Evolutionary conservation across 2,113 vertebrate species (phyloP).

Genomic region (Solea senegalensis): DNA sequence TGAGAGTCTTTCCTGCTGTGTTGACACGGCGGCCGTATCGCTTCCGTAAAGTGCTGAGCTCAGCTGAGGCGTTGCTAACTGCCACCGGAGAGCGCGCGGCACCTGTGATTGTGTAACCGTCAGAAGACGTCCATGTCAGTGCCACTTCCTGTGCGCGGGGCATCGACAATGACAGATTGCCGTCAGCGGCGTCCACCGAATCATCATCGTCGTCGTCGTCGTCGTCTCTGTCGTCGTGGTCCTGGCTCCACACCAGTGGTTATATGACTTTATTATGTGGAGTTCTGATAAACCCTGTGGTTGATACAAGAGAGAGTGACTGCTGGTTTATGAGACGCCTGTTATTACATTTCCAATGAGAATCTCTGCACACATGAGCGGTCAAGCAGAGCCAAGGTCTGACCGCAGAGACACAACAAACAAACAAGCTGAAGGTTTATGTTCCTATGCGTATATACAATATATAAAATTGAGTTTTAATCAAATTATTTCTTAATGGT

Average conservation of each 20-base stretch:
- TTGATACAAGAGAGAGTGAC: conserved; percentile 41
- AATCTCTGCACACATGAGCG: conserved; percentile 69
- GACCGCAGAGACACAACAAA: conserved; percentile 32
- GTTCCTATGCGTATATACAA: too few relatives aligned
- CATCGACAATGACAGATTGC: conserved; percentile 54
- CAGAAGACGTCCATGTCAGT: conserved; percentile 13
- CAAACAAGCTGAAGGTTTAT: conserved; percentile 4
- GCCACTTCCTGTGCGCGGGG: conserved; percentile 50
- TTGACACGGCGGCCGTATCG: conserved; percentile 57
- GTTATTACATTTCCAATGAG: conserved; percentile 72
- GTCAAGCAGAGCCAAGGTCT: conserved; percentile 63
- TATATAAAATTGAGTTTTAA: too few relatives aligned
- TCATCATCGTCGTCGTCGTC: not conserved
- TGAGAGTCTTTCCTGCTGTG: conserved; percentile 44
- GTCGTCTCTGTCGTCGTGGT: too few relatives aligned
- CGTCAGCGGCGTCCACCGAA: conserved; percentile 5
- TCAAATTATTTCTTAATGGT: too few relatives aligned
- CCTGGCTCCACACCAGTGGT: conserved; percentile 15
- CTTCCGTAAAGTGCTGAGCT: conserved; percentile 57
- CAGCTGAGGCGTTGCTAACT: conserved; percentile 66
- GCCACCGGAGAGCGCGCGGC: conserved; percentile 39
- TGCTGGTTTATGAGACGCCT: conserved; percentile 58
- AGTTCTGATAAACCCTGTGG: conserved; percentile 49
- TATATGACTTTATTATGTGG: conserved; percentile 59
- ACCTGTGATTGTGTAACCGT: conserved; percentile 50